Percentiles rank a stretch among this genome's conserved stretches.
phyloP scores from a whole-genome alignment of 2,797 vertebrate species.

The Periparus ater region DNA sequence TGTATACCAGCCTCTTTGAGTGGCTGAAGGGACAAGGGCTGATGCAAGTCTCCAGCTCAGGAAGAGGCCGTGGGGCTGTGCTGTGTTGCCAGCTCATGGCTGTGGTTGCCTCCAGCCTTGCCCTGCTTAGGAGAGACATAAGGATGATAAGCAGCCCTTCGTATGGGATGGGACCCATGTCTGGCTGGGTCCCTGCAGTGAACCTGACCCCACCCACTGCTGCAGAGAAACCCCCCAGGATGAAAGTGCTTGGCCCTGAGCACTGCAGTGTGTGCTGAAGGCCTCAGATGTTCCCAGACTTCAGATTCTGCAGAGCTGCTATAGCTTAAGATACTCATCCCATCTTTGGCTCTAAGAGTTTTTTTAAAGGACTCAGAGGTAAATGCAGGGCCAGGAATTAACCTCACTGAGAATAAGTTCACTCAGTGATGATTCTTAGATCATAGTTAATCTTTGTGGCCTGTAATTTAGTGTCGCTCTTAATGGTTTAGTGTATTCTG shows the following conservation, averaged over 20 bases:
- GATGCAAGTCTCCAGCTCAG: background rate
- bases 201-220: background rate
- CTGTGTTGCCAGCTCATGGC: background rate
- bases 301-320: background rate
- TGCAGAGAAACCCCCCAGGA: background rate
- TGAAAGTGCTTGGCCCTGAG: background rate
- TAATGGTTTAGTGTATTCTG: background rate
- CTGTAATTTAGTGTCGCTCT: background rate
- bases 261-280: background rate
- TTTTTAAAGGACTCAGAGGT: background rate
- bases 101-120: background rate
- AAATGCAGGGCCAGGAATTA: background rate
- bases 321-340: background rate
- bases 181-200: background rate
- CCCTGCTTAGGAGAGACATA: background rate
- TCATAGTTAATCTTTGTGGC: background rate
- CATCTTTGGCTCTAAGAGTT: background rate
- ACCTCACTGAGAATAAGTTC: background rate
- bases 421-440: background rate
- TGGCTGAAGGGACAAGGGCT: background rate
- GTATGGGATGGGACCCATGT: background rate
- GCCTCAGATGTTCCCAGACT: background rate
- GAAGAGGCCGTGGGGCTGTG: background rate
- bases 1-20: background rate
- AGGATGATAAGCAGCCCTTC: background rate